Percentiles rank a stretch among this genome's conserved stretches.
phyloP scores from a whole-genome alignment of 1,140 invertebrate species.

The honey bee (Apis mellifera) region Amel_HAv3.1 CM009942.2:5698501-5699000 shows the following conservation, averaged over 20 bases:
- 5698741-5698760: neutral
- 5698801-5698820: neutral
- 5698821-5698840: neutral
- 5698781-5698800: neutral
- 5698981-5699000: conserved; percentile 38
- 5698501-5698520: neutral
- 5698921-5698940: neutral
- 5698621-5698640: too few relatives aligned
- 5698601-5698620: neutral
- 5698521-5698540: conserved; percentile 11
- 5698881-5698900: conserved; percentile 25
- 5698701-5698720: neutral
- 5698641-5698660: conserved; percentile 12
- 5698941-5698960: conserved; percentile 28
- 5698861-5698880: conserved; percentile 24
- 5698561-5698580: neutral
- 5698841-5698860: conserved; percentile 19
- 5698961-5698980: conserved; percentile 16
- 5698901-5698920: conserved; percentile 23
- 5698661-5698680: too few relatives aligned
- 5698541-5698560: neutral
- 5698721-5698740: neutral
- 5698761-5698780: neutral
- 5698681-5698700: too few relatives aligned
- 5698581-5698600: too few relatives aligned